Conservation (phyloP, 1,140 invertebrate genomes). For the Ips nitidus region DNA sequence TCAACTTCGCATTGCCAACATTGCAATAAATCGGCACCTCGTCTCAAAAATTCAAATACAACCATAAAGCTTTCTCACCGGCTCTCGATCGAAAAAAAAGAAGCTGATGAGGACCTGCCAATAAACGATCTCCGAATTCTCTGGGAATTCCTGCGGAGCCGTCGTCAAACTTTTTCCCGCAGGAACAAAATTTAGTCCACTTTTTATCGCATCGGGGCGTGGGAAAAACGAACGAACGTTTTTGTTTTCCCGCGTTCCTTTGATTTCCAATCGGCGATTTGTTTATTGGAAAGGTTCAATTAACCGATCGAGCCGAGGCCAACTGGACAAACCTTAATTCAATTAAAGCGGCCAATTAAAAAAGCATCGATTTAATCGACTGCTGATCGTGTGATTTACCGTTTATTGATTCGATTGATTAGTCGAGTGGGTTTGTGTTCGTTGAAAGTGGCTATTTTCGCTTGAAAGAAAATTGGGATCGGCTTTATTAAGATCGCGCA, state of each 20-base stretch:
- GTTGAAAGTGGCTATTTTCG: too few relatives aligned
- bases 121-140: slow-evolving; percentile 33
- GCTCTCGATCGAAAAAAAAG: neutral
- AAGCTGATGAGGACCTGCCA: slow-evolving; percentile 27
- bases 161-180: slow-evolving; percentile 26
- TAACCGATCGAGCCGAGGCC: neutral
- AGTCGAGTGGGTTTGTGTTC: neutral
- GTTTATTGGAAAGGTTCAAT: slow-evolving; percentile 1
- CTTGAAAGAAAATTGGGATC: neutral
- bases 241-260: slow-evolving; percentile 16
- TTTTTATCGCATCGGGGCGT: slow-evolving; percentile 24
- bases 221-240: slow-evolving; percentile 26
- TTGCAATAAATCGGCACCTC: neutral
- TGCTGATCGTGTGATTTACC: slow-evolving; percentile 18
- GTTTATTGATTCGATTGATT: neutral
- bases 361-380: slow-evolving; percentile 20
- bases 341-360: slow-evolving; percentile 18
- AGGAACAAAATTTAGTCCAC: slow-evolving; percentile 34
- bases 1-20: too few relatives aligned
- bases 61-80: slow-evolving; percentile 17
- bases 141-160: slow-evolving; percentile 19
- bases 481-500: slow-evolving; percentile 15
- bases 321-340: slow-evolving; percentile 6
- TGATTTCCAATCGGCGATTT: neutral
- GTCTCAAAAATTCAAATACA: slow-evolving; percentile 4